Base-by-base conservation (phyloP, 2,888 invertebrate species). In the Orchestes rusci region DNA sequence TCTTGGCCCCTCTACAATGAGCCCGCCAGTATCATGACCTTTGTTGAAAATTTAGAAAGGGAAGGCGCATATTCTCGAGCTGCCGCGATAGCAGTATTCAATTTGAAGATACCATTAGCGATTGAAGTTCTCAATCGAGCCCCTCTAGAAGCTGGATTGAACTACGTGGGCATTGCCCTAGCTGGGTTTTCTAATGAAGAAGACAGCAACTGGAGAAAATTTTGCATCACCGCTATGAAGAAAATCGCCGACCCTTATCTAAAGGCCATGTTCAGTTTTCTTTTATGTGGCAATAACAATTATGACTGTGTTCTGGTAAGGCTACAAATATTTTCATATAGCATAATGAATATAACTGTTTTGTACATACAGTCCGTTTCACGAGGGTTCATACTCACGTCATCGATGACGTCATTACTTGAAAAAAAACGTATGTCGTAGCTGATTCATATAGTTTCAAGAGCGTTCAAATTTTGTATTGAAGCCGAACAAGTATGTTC, bases 81-180 rank as follows among this genome's bases (percentile, higher is more conserved):
- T 29, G 92, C 94, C 27, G 90, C 94, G 45, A 82, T 95, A 43
- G 87, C 91, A 35, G 83, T 91, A 40, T 95, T 94, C 70, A 89
- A 91, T 68, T 75, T 94, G 58, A 83, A 87, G 63, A 74, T 95
- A 54, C 78, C 83, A 44, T 71, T 79, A 58, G 93, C 94, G 19
- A 85, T 94, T 43, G 86, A 90, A 59, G 85, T 92, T 59, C 75
- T 95, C 44, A 84, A 84, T 52, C 76, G 82, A 53, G 88, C 85
- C 3, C 78, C 80, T 7, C 58, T 58, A 20, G 55, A 53, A 35
- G 45, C 48, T 3, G 46, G 52, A 3, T 63, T 79, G 42, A 76
- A 73, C 56, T 72, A 81, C 29, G 80, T 82, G 15, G 90, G 90
- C 8, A 85, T 89, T 77, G 88, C 88, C 1, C 68, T 88, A 23